phyloP scores from a whole-genome alignment of 2,113 vertebrate species.

The Ranitomeya imitator region DNA sequence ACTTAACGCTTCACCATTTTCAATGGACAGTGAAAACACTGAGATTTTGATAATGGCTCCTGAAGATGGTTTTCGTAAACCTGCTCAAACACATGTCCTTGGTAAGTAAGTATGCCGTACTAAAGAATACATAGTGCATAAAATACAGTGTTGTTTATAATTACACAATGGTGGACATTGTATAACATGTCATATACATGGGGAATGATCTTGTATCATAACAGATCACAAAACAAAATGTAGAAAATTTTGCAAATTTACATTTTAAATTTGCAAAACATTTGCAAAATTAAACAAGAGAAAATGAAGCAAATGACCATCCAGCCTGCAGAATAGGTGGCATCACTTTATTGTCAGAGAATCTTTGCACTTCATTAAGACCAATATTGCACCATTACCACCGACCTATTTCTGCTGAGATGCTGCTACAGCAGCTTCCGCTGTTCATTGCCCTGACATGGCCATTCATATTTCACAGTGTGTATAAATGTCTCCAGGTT shows the following conservation, averaged over 20 bases:
- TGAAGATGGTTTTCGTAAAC: background rate
- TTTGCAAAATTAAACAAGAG: background rate
- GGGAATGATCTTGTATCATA: background rate
- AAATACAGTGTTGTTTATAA: background rate
- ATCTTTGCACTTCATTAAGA: background rate
- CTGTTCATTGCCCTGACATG: slow-evolving; percentile 9
- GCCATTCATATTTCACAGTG: background rate
- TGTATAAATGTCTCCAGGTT: background rate
- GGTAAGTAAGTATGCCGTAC: slow-evolving; percentile 7
- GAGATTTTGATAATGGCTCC: slow-evolving; percentile 46
- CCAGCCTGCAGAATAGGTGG: background rate
- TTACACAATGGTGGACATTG: background rate
- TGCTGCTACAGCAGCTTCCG: background rate
- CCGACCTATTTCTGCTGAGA: background rate
- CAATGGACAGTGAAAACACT: slow-evolving; percentile 54
- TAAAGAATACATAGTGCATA: background rate
- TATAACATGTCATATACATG: background rate
- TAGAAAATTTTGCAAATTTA: too few relatives aligned
- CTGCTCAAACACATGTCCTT: background rate
- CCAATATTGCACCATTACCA: background rate
- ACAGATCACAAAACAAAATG: background rate
- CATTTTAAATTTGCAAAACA: too few relatives aligned
- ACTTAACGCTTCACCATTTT: slow-evolving; percentile 24
- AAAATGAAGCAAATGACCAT: background rate
- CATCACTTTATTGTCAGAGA: background rate